Evolutionary conservation across 2,888 invertebrate species (phyloP).

Genomic region (Melanophora roralis): DNA sequence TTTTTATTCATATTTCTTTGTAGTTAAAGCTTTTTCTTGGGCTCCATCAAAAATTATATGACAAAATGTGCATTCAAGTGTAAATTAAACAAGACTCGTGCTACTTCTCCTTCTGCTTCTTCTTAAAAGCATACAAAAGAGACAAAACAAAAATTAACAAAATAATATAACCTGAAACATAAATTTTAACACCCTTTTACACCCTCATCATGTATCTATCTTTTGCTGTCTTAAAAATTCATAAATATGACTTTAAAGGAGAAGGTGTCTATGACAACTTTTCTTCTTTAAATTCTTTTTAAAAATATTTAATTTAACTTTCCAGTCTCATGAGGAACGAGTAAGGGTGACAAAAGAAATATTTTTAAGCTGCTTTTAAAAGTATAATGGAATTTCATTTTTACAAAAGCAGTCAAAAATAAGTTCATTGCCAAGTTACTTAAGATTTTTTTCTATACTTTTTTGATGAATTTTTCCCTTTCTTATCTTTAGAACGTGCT

Average conservation of each 20-base stretch:
- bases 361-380: conserved; percentile 48
- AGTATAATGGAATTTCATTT: conserved; percentile 13
- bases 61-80: conserved; percentile 73
- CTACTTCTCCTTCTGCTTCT: conserved; percentile 20
- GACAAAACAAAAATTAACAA: conserved; percentile 21
- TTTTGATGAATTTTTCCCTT: neutral
- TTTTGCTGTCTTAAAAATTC: neutral
- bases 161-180: conserved; percentile 19
- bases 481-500: conserved; percentile 36
- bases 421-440: conserved; percentile 37
- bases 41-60: conserved; percentile 61
- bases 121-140: conserved; percentile 31
- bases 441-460: neutral
- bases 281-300: neutral
- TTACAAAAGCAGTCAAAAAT: neutral
- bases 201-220: neutral
- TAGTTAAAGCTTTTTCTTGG: neutral
- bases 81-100: conserved; percentile 65
- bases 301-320: conserved; percentile 9
- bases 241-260: neutral
- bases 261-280: conserved; percentile 39
- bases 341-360: neutral
- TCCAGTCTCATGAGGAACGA: neutral
- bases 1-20: neutral
- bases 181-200: conserved; percentile 15